These are phyloP conservation scores for Lates japonicus DNA, from an alignment of 2,797 vertebrate genomes.

Conservation along the genomic window DNA sequence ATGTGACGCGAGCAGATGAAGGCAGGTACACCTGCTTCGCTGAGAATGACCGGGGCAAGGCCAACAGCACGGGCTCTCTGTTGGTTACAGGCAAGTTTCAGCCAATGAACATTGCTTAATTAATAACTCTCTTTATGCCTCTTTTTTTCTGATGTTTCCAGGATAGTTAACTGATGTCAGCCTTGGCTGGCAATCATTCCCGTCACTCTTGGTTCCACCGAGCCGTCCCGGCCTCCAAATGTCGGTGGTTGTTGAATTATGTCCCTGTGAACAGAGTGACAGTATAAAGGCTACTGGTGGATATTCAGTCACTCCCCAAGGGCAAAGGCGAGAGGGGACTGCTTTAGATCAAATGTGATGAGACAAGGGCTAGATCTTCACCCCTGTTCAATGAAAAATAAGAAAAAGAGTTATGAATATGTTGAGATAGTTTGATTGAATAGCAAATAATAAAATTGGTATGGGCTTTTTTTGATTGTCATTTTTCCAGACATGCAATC, in stretches of 20 bases:
- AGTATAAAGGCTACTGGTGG: constrained; percentile 18
- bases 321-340: constrained; percentile 29
- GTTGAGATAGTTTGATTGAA: constrained; percentile 29
- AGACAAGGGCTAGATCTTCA: constrained; percentile 19
- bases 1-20: constrained; percentile 91
- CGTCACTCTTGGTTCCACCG: constrained; percentile 19
- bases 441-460: constrained; percentile 10
- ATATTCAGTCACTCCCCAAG: constrained; percentile 47
- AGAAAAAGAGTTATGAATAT: neutral
- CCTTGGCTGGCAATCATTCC: constrained; percentile 45
- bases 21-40: constrained; percentile 96
- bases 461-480: neutral
- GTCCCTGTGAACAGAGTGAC: constrained; percentile 38
- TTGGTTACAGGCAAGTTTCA: constrained; percentile 90
- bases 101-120: constrained; percentile 1
- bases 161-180: constrained; percentile 30
- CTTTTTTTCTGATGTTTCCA: constrained; percentile 3
- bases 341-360: constrained; percentile 48
- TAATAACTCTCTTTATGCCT: neutral
- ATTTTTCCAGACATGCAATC: constrained; percentile 9
- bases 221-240: constrained; percentile 53
- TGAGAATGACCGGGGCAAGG: constrained; percentile 94
- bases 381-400: constrained; percentile 19
- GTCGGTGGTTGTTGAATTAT: constrained; percentile 54
- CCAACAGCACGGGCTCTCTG: constrained; percentile 93